Base-by-base conservation (phyloP, 2,797 vertebrate species). In the Oreochromis grahami region DNA sequence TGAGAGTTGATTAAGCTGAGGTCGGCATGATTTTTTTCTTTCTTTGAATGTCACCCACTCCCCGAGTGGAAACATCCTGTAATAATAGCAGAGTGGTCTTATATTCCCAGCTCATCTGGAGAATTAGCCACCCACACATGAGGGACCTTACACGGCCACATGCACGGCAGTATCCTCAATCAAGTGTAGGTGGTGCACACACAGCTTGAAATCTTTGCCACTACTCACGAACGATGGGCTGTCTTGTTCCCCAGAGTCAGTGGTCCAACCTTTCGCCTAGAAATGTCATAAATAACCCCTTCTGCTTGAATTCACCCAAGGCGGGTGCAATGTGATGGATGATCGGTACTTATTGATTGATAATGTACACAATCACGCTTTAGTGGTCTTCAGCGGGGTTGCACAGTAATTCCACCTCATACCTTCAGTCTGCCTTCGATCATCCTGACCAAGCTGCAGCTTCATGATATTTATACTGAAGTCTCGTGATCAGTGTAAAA, bases 281-380 rank as follows among this genome's bases (percentile, higher is more conserved):
- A 87, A 80, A 79, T 17, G 74, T 60, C 77, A 77, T 26, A 38
- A 58, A 77, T 63, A 72, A 21, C 43, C 17, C 26, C 63, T 82
- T 87, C 83, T 0, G 5, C 76, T 68, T 60, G 74, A 45, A 84
- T 82, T 86, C 58, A 74, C 70, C 41, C 24, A 8, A 56, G 7
- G 24, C 9, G 5, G 10, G 13, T 70, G 26, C 68, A 24, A 32
- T 14, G n/a, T 81, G 79, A 85, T 70, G 50, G 63, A 79, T 86
- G 90, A 87, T 78, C 32, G 79, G 24, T 11, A 48, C 45, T 63
- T 78, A 80, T 80, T 51, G 83, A 90, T 84, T 14, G 77, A 83
- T 78, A 78, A 51, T 50, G 63, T 72, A 65, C 32, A 29, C 11
- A 14, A 79, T 85, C 65, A 79, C 32, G 36, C 78, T 82, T 80